Evolutionary conservation across 2,888 invertebrate species (phyloP), one percentile per base, ranked within the genome.

Genomic region (Idaea dimidiata): DNA sequence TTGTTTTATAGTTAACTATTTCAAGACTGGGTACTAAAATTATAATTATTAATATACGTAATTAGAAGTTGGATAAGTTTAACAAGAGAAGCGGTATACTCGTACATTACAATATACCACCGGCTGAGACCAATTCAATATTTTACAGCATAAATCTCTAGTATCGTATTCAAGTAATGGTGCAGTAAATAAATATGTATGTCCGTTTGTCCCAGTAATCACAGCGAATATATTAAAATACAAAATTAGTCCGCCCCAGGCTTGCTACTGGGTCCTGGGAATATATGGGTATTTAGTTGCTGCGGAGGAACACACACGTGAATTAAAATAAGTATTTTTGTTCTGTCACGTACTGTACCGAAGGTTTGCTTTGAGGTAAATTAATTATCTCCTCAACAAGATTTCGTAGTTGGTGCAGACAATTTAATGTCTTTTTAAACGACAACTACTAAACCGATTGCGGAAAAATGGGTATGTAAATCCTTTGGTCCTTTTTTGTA

Each of bases 141-240:
- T 14, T 43, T 43, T 43, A 43, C 43, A 43, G 3, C 18, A 56
- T 56, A 56, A 56, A 56, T 56, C 56, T 56, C 56, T 6, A 18
- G 18, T 61, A 14, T 56, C 56, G 18, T 56, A 56, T 18, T 56
- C 17, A 16, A 56, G 56, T 56, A 17, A 56, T 56, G 18, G 54
- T 55, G 78, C 80, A 72, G 78, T 82, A 81, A 83, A 86, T 87
- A 86, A 85, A 87, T 82, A 83, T 72, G 74, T 74, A 79, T 77
- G 77, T 76, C 71, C 75, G 75, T 72, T 71, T 83, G 82, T 87
- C 84, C 80, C 86, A 66, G 85, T 84, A 89, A 89, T 90, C 89
- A 88, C 82, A 81, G 84, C 81, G 84, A 81, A 90, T 89, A 88
- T 87, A 88, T 89, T 87, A 85, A 24, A 83, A 87, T 81, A 83